Evolutionary conservation across 2,113 vertebrate species (phyloP).

Genomic region (Ranitomeya imitator): DNA sequence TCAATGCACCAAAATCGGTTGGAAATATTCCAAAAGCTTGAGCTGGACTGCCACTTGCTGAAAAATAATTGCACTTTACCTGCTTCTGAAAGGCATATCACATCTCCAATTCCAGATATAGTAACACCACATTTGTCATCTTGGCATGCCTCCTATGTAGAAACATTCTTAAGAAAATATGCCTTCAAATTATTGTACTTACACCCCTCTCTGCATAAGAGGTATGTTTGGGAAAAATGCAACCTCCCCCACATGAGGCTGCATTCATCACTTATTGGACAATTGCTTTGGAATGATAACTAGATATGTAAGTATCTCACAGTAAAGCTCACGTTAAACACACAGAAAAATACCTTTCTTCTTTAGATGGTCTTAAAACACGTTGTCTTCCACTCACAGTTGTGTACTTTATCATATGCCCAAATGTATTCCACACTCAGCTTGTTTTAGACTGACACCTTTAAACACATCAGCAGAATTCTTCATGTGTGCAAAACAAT

Average conservation of each 20-base stretch:
- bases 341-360: conserved; percentile 49
- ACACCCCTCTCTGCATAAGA: conserved; percentile 46
- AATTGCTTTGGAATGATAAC: conserved; percentile 49
- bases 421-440: conserved; percentile 3
- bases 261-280: conserved; percentile 39
- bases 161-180: conserved; percentile 45
- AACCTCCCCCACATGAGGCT: conserved; percentile 14
- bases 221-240: conserved; percentile 51
- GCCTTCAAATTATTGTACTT: conserved; percentile 46
- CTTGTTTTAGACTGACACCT: conserved; percentile 40
- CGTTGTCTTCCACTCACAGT: conserved; percentile 30
- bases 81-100: not conserved
- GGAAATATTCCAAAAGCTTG: not conserved
- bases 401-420: not conserved
- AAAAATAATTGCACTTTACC: conserved; percentile 42
- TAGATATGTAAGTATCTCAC: conserved; percentile 28
- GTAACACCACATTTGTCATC: conserved; percentile 32
- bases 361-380: conserved; percentile 36
- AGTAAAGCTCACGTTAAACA: conserved; percentile 48
- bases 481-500: conserved; percentile 26
- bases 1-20: not conserved
- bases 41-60: conserved; percentile 32
- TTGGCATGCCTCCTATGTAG: conserved; percentile 39
- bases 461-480: conserved; percentile 45
- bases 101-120: conserved; percentile 32